Evolutionary conservation across 2,888 invertebrate genomes (phyloP).

Genomic region (Andrena dorsata): DNA sequence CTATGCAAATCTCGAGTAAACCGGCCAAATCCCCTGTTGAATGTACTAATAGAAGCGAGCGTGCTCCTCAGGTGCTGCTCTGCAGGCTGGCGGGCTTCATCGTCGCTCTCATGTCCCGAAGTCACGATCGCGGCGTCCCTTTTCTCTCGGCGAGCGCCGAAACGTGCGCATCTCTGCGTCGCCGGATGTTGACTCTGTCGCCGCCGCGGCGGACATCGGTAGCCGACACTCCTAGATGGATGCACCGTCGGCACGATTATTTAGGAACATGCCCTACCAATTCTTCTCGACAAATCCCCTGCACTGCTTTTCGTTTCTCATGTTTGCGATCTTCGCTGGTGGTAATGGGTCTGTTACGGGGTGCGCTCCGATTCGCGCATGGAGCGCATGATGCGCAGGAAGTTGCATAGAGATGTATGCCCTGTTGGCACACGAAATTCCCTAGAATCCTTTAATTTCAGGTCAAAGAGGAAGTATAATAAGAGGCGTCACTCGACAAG

Average conservation of each 20-base stretch:
- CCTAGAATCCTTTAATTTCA: too few species aligned
- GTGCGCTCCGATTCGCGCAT: too few species aligned
- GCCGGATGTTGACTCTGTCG: constrained; percentile 74
- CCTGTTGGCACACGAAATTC: too few species aligned
- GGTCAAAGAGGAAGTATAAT: too few species aligned
- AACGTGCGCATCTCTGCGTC: constrained; percentile 76
- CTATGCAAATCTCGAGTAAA: constrained; percentile 35
- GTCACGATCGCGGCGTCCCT: constrained; percentile 71
- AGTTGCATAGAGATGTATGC: too few species aligned
- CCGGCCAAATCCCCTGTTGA: constrained; percentile 34
- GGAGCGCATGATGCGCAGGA: too few species aligned
- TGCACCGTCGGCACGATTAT: constrained; percentile 21
- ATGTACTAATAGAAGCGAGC: constrained; percentile 52
- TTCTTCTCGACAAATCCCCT: too few species aligned
- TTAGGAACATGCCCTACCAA: constrained; percentile 20
- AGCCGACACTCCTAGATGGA: constrained; percentile 53
- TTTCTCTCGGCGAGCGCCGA: constrained; percentile 71
- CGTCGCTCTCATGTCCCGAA: constrained; percentile 71
- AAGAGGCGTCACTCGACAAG: too few species aligned
- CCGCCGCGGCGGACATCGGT: constrained; percentile 64
- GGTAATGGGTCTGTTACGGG: too few species aligned
- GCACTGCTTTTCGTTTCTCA: too few species aligned
- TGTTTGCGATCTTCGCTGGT: too few species aligned
- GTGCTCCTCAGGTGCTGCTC: constrained; percentile 59
- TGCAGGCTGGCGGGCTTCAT: constrained; percentile 65